Percentiles rank a stretch among this genome's conserved stretches.
These are phyloP conservation scores for Caenorhabditis remanei DNA, from an alignment of 1,140 invertebrate genomes.

Conservation along the genomic window DNA sequence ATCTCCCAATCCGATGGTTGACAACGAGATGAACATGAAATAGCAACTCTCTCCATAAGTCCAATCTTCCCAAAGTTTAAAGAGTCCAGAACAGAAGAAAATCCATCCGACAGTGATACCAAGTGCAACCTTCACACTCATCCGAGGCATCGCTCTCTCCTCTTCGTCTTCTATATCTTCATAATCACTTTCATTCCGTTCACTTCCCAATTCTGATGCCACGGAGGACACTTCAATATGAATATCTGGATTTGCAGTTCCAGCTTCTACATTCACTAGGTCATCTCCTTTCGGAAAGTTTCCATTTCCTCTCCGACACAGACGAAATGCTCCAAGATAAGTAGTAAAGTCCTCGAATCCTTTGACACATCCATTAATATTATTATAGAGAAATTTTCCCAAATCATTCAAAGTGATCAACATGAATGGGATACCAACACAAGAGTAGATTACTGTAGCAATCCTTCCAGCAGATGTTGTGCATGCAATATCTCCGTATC, in stretches of 20 bases:
- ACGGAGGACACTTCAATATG: conserved; percentile 39
- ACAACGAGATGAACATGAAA: conserved; percentile 77
- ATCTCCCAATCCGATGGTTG: conserved; percentile 74
- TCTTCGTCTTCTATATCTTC: conserved; percentile 57
- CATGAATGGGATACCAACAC: conserved; percentile 93
- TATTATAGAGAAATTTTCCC: conserved; percentile 79
- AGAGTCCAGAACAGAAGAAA: conserved; percentile 75
- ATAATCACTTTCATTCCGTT: conserved; percentile 47
- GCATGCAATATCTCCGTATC: conserved; percentile 72
- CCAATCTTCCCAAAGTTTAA: conserved; percentile 77
- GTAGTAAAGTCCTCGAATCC: conserved; percentile 51
- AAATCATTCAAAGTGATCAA: conserved; percentile 93
- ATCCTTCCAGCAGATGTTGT: conserved; percentile 84
- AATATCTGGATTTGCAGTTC: conserved; percentile 31
- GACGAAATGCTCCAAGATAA: conserved; percentile 24
- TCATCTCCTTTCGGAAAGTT: conserved; percentile 48
- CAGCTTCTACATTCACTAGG: background rate
- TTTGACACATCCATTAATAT: conserved; percentile 63
- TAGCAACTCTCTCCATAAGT: conserved; percentile 72
- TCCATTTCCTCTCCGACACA: conserved; percentile 41
- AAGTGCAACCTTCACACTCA: conserved; percentile 75
- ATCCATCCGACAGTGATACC: conserved; percentile 75
- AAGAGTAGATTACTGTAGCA: conserved; percentile 94
- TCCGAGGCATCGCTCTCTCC: conserved; percentile 66
- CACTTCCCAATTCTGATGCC: conserved; percentile 59